Evolutionary conservation across 1,140 invertebrate genomes (phyloP).

Genomic region (Drosophila nigromelanica): DNA sequence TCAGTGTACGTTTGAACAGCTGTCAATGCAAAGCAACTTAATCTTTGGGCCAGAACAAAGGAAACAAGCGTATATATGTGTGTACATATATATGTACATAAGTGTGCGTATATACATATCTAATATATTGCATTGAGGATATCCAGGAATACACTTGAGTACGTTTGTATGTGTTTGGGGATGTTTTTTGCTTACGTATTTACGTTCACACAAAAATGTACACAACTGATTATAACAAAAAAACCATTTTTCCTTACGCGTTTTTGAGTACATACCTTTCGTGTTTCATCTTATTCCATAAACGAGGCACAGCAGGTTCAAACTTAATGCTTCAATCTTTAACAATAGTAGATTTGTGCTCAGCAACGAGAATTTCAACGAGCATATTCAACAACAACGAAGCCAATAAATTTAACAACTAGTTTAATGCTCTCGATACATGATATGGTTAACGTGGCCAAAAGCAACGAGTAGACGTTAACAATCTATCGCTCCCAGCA

Average conservation of each 20-base stretch:
- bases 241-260: too few relatives aligned
- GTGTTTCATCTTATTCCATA: not conserved
- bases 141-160: not conserved
- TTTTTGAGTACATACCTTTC: not conserved
- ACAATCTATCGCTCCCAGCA: too few relatives aligned
- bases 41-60: constrained; percentile 3
- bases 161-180: not conserved
- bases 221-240: too few relatives aligned
- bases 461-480: not conserved
- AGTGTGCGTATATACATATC: not conserved
- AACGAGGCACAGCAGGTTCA: not conserved
- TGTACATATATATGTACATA: not conserved
- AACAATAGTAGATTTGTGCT: not conserved
- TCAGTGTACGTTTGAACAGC: too few relatives aligned
- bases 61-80: not conserved
- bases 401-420: not conserved
- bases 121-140: too few relatives aligned
- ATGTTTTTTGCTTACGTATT: constrained; percentile 1
- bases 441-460: not conserved
- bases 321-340: not conserved
- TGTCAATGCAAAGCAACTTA: too few relatives aligned
- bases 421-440: not conserved
- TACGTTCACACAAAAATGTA: not conserved
- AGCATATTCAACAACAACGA: not conserved
- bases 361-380: not conserved